A percentile compares a stretch with the other conserved stretches of the same genome.
phyloP scores from a whole-genome alignment of 2,888 invertebrate species.

The Allacma fusca region DNA sequence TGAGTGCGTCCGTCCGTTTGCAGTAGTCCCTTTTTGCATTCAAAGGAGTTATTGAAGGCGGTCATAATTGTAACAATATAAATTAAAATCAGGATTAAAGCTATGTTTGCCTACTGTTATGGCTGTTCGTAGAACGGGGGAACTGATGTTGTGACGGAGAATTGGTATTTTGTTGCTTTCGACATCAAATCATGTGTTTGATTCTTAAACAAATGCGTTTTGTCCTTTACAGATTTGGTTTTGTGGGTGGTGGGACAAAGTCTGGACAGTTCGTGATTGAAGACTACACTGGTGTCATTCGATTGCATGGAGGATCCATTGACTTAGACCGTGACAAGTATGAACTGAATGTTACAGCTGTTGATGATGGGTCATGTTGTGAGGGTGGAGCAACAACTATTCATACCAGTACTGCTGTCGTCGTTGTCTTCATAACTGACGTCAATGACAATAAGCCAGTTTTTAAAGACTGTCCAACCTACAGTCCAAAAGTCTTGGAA shows the following conservation, averaged over 20 bases:
- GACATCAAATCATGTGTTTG: neutral
- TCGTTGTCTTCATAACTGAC: slow-evolving; percentile 95
- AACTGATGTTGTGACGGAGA: no score
- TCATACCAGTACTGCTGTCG: slow-evolving; percentile 92
- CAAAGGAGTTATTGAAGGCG: no score
- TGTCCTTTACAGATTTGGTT: slow-evolving; percentile 64
- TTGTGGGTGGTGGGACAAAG: slow-evolving; percentile 82
- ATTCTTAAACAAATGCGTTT: neutral
- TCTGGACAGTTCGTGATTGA: slow-evolving; percentile 95
- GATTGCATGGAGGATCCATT: slow-evolving; percentile 85
- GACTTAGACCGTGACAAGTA: slow-evolving; percentile 91
- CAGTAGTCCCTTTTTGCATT: no score
- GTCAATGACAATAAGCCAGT: slow-evolving; percentile 97
- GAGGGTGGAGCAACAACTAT: slow-evolving; percentile 85
- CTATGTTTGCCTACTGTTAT: no score
- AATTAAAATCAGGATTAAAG: no score
- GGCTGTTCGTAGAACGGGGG: no score
- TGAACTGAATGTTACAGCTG: slow-evolving; percentile 94
- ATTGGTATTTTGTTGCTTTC: neutral
- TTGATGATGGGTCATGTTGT: slow-evolving; percentile 98
- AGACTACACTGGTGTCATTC: slow-evolving; percentile 92
- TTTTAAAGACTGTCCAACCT: slow-evolving; percentile 91
- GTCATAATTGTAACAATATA: no score
- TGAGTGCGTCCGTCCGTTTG: no score
- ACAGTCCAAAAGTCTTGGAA: slow-evolving; percentile 93